Evolutionary conservation across 2,113 vertebrate species (phyloP), one percentile per base, ranked within the genome.

Genomic region (Sylvilagus bachmani): DNA sequence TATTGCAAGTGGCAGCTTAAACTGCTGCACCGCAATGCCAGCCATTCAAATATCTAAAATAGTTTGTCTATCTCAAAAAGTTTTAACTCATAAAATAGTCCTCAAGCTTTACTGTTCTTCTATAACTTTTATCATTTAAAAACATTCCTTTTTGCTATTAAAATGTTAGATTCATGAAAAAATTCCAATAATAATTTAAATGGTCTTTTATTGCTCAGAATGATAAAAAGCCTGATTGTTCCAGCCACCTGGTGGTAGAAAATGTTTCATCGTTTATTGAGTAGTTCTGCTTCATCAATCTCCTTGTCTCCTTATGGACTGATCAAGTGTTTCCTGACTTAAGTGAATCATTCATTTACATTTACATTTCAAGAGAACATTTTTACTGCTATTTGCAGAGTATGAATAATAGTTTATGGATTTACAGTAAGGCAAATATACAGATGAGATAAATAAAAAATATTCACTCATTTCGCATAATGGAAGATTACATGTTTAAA

Each of bases 281-380:
- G 79, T 58, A 24, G 66, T 9, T 89, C 51, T 86, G 8, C 93
- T 55, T 93, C 55, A 81, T 94, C 94, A 21, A 80, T 82, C 38
- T 94, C 6, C 5, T 3, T 96, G 33, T 85, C 21, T 66, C 58
- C 24, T 27, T 95, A 67, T 94, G 61, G 73, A 86, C 19, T 88
- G 25, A 89, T 91, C 22, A 38, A 89, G 66, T 95, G 95, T 95
- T 97, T 97, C 96, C 66, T 93, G 95, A 96, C 62, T 96, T 89
- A 61, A 94, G 25, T 91, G 31, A 31, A 19, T 92, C 80, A 75
- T 95, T 97, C 80, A 91, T 95, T 97, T 79, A 74, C 14, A 96
- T 90, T 93, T 97, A 33, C 24, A 66, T 92, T 95, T 77, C 51
- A 75, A 96, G 89, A 96, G 70, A 75, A 16, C 2, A 29, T 25